phyloP scores from a whole-genome alignment of 1,140 invertebrate species.

The Ceratina australensis region DNA sequence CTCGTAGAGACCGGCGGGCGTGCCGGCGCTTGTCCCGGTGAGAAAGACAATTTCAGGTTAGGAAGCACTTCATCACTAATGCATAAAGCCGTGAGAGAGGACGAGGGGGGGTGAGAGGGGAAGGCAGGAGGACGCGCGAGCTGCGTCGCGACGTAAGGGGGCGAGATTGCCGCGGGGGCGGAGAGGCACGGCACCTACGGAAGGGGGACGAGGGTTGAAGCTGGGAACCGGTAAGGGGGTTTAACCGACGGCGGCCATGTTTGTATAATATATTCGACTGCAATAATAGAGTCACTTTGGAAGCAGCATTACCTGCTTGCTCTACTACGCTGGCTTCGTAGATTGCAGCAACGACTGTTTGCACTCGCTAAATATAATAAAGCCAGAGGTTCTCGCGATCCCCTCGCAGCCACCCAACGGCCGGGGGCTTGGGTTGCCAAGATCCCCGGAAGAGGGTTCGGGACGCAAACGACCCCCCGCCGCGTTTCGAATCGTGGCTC shows the following conservation, averaged over 20 bases:
- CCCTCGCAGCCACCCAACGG: not conserved
- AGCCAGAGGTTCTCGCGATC: constrained; percentile 46
- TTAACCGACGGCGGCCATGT: constrained; percentile 62
- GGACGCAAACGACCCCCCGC: not conserved
- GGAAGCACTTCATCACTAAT: constrained; percentile 65
- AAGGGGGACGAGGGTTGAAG: not conserved
- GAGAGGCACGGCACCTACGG: not conserved
- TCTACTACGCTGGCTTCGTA: constrained; percentile 50
- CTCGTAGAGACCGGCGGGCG: constrained; percentile 42
- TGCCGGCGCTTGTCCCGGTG: constrained; percentile 56
- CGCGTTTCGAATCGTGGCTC: not conserved
- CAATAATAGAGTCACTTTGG: constrained; percentile 67
- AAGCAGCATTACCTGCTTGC: constrained; percentile 64
- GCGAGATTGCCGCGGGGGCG: constrained; percentile 2
- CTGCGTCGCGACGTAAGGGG: not conserved
- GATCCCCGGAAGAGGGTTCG: not conserved
- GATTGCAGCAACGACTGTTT: constrained; percentile 68
- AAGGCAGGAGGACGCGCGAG: not conserved
- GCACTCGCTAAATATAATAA: constrained; percentile 72
- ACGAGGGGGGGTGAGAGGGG: too few species aligned
- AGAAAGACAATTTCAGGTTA: constrained; percentile 67
- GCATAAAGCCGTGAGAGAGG: constrained; percentile 53
- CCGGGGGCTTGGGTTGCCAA: not conserved
- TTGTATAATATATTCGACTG: constrained; percentile 69
- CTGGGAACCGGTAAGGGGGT: constrained; percentile 35